Conservation (phyloP, 1,140 invertebrate species). For the Bombus sylvicola region DNA sequence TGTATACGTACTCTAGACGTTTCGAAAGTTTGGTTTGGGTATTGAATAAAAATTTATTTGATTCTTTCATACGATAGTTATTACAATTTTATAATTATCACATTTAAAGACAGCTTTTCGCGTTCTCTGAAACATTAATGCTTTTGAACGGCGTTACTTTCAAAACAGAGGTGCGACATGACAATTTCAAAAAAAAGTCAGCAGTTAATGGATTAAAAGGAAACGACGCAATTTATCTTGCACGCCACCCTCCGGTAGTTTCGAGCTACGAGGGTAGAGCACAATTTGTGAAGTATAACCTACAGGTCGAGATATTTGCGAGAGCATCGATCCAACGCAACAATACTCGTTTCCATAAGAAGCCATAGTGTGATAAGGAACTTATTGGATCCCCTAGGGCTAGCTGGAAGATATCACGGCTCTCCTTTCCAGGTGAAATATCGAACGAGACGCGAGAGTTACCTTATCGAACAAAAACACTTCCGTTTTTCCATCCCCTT, state of each 20-base stretch:
- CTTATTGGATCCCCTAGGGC: background rate
- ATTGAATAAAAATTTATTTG: too few species aligned
- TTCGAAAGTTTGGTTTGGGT: too few species aligned
- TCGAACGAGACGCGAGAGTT: background rate
- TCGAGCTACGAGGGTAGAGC: background rate
- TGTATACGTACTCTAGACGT: too few species aligned
- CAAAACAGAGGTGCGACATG: too few species aligned
- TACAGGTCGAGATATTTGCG: background rate
- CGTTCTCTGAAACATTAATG: too few species aligned
- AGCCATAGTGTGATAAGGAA: constrained; percentile 5
- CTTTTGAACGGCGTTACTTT: too few species aligned
- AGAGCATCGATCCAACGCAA: background rate
- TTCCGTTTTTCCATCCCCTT: background rate
- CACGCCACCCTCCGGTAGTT: background rate
- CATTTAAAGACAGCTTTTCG: too few species aligned
- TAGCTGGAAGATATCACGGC: background rate
- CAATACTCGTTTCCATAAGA: background rate
- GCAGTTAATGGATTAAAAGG: background rate
- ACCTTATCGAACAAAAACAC: constrained; percentile 5
- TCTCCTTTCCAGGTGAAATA: constrained; percentile 17
- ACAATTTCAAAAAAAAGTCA: background rate
- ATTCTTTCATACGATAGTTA: too few species aligned
- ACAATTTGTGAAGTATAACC: background rate
- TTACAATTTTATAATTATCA: too few species aligned
- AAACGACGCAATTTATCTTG: background rate